Evolutionary conservation across 2,888 invertebrate species (phyloP).

Genomic region (Phalera bucephala): DNA sequence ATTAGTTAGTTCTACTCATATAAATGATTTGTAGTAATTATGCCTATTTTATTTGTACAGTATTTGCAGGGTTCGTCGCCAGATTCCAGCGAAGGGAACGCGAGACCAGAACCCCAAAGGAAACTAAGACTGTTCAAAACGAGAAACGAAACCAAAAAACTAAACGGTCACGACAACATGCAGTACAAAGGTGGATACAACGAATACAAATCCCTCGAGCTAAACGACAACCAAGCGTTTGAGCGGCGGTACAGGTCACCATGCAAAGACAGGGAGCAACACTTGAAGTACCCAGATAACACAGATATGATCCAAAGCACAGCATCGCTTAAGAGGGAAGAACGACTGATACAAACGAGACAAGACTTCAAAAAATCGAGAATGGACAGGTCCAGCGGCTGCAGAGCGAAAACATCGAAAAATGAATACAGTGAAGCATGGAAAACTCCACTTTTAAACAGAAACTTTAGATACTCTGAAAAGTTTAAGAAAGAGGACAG

Average conservation of each 20-base stretch:
- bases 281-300: slow-evolving; percentile 67
- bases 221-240: slow-evolving; percentile 57
- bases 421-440: slow-evolving; percentile 70
- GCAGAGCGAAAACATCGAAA: slow-evolving; percentile 74
- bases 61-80: slow-evolving; percentile 82
- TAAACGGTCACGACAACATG: slow-evolving; percentile 62
- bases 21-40: no score
- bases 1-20: no score
- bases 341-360: slow-evolving; percentile 73
- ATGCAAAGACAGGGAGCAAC: slow-evolving; percentile 71
- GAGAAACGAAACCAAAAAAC: slow-evolving; percentile 87
- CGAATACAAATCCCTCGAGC: slow-evolving; percentile 67
- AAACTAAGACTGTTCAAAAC: slow-evolving; percentile 89
- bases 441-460: slow-evolving; percentile 73
- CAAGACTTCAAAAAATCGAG: slow-evolving; percentile 76
- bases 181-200: slow-evolving; percentile 57
- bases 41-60: no score
- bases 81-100: slow-evolving; percentile 81
- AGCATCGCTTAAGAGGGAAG: slow-evolving; percentile 71
- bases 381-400: slow-evolving; percentile 73
- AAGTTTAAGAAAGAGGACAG: slow-evolving; percentile 69
- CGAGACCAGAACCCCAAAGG: slow-evolving; percentile 75
- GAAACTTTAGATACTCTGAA: slow-evolving; percentile 77
- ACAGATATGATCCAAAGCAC: slow-evolving; percentile 71
- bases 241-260: slow-evolving; percentile 73